These are phyloP conservation scores for Ceraclea dissimilis DNA, from an alignment of 2,888 invertebrate species.

Conservation along the genomic window DNA sequence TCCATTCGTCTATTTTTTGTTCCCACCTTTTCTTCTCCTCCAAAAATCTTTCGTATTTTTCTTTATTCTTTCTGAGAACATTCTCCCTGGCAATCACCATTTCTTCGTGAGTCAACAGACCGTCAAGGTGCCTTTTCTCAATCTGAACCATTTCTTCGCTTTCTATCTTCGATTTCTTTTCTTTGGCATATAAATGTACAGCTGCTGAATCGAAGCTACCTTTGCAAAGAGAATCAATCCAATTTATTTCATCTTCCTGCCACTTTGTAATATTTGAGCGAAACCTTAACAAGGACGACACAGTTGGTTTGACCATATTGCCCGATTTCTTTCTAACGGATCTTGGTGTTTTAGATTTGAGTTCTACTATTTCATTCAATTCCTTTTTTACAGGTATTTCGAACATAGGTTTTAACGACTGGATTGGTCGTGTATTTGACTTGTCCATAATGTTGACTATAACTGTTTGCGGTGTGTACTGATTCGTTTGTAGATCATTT, in stretches of 20 bases:
- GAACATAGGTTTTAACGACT: background rate
- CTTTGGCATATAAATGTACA: slow-evolving; percentile 40
- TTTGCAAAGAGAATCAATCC: slow-evolving; percentile 43
- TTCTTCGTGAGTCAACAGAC: slow-evolving; percentile 52
- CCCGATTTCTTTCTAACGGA: background rate
- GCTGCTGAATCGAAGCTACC: slow-evolving; percentile 40
- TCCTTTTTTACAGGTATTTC: background rate
- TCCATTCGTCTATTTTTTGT: slow-evolving; percentile 47
- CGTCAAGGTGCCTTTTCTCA: slow-evolving; percentile 51
- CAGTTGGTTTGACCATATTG: slow-evolving; percentile 37
- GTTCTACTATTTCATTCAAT: background rate
- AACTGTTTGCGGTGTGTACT: too few species aligned
- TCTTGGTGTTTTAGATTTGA: background rate
- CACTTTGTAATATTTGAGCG: slow-evolving; percentile 43
- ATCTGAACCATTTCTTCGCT: slow-evolving; percentile 46
- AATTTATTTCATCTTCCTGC: slow-evolving; percentile 44
- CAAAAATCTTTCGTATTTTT: slow-evolving; percentile 43
- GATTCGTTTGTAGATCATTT: too few species aligned
- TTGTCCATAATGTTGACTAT: background rate
- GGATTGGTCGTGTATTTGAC: background rate
- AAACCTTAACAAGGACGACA: slow-evolving; percentile 45
- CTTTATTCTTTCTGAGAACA: slow-evolving; percentile 41
- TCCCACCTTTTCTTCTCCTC: slow-evolving; percentile 44
- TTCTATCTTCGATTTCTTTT: slow-evolving; percentile 41
- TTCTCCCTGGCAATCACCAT: slow-evolving; percentile 50